Evolutionary conservation across 2,113 vertebrate species (phyloP).

Genomic region (Anarhynchus alexandrinus): DNA sequence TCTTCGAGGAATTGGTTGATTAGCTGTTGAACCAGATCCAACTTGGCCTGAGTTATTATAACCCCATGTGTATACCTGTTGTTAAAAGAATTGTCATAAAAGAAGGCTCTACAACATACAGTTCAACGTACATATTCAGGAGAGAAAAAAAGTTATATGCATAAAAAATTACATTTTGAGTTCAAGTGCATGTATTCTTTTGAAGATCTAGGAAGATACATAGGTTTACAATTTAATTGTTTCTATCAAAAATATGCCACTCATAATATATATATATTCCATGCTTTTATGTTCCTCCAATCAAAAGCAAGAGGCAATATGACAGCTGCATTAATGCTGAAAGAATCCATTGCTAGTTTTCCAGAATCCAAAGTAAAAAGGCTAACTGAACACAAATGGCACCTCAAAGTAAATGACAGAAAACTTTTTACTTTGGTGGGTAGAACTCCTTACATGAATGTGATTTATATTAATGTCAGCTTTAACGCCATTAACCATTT

Average conservation of each 20-base stretch:
- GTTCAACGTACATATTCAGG: background rate
- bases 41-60: slow-evolving; percentile 99
- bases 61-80: slow-evolving; percentile 94
- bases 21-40: slow-evolving; percentile 95
- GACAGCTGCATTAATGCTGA: background rate
- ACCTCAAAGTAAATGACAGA: background rate
- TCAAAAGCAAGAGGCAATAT: background rate
- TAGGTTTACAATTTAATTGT: background rate
- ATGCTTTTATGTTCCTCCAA: background rate
- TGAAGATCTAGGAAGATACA: background rate
- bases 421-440: background rate
- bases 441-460: background rate
- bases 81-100: background rate
- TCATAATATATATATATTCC: background rate
- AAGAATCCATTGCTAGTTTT: background rate
- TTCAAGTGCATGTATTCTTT: background rate
- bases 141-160: background rate
- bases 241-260: background rate
- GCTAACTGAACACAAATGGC: background rate
- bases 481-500: background rate
- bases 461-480: background rate
- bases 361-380: background rate
- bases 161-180: background rate
- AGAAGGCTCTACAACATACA: background rate
- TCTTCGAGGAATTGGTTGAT: slow-evolving; percentile 92